These are phyloP conservation scores for Limanda limanda DNA, from an alignment of 2,113 vertebrate genomes.

Conservation along the genomic window DNA sequence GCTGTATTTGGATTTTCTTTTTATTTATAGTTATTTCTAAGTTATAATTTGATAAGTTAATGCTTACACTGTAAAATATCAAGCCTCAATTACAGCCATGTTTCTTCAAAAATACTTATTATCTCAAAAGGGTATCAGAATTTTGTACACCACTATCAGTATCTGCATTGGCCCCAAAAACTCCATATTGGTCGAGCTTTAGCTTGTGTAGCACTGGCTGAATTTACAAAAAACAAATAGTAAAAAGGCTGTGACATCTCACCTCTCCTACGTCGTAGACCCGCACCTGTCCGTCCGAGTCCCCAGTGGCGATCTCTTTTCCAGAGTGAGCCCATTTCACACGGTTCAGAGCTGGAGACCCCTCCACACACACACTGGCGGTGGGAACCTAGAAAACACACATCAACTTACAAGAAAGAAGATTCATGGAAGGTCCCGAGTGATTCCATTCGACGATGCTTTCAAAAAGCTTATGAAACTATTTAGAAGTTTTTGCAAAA, in stretches of 20 bases:
- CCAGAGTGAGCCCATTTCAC: conserved; percentile 96
- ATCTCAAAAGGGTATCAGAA: no score
- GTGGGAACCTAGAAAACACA: conserved; percentile 89
- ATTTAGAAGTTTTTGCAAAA: background rate
- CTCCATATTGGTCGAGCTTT: background rate
- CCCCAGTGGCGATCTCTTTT: conserved; percentile 96
- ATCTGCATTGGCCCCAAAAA: no score
- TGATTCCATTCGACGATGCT: background rate
- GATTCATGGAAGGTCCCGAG: background rate
- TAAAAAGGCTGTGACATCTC: conserved; percentile 43
- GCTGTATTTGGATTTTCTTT: no score
- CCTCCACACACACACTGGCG: conserved; percentile 93
- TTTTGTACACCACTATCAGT: no score
- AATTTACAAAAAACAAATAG: background rate
- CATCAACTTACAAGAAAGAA: background rate
- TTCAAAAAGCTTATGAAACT: background rate
- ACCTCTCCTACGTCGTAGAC: conserved; percentile 99
- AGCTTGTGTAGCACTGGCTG: background rate
- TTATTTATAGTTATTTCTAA: no score
- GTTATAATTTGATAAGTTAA: no score
- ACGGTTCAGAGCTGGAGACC: conserved; percentile 94
- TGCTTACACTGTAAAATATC: no score
- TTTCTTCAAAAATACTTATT: no score
- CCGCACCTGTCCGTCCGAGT: conserved; percentile 95
- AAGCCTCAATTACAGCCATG: no score